Conservation (phyloP, 2,888 invertebrate genomes). For the Margaritifera margaritifera region DNA sequence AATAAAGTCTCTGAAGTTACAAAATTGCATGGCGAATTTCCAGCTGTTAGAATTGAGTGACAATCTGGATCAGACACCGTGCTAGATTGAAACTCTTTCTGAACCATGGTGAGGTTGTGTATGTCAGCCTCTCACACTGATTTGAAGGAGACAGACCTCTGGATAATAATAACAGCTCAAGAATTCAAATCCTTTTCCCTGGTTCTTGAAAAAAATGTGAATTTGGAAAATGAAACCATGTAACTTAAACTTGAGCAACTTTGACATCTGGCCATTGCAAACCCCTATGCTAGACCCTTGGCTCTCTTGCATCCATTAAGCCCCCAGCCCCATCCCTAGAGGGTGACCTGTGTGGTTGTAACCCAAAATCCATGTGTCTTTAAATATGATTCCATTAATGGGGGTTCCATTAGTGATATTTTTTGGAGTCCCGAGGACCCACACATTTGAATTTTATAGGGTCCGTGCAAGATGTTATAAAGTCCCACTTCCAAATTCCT, state of each 20-base stretch:
- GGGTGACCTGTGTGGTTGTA: too few species aligned
- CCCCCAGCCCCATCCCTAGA: background rate
- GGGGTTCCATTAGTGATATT: too few species aligned
- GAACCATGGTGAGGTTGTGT: constrained; percentile 16
- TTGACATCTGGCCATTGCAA: background rate
- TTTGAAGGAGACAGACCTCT: background rate
- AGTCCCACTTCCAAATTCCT: too few species aligned
- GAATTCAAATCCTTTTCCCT: too few species aligned
- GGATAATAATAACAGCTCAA: too few species aligned
- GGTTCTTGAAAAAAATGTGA: background rate
- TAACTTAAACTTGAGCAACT: background rate
- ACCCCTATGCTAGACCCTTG: background rate
- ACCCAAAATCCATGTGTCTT: too few species aligned
- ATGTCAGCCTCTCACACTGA: constrained; percentile 8
- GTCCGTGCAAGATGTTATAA: too few species aligned
- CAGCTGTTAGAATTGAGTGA: constrained; percentile 1
- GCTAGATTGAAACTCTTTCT: constrained; percentile 21
- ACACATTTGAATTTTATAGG: too few species aligned
- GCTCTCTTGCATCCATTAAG: background rate
- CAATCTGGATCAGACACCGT: constrained; percentile 26
- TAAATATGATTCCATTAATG: too few species aligned
- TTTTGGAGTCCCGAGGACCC: too few species aligned
- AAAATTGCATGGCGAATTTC: constrained; percentile 11
- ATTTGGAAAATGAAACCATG: background rate
- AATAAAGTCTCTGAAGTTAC: too few species aligned